These are phyloP conservation scores for Phyllotis vaccarum DNA, from an alignment of 2,797 vertebrate species.

Conservation along the genomic window DNA sequence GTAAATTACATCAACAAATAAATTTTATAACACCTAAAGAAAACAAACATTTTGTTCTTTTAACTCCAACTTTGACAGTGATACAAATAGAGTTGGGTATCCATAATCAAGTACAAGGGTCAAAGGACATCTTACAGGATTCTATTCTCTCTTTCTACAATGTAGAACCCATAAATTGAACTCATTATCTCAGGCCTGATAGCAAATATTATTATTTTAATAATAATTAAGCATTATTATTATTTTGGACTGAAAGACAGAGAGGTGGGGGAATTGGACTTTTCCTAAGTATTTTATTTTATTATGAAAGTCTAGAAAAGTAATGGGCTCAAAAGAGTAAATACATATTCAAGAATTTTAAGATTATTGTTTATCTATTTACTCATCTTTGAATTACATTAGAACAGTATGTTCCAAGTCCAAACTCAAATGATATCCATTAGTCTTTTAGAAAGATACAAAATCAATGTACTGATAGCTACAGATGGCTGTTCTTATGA, in stretches of 20 bases:
- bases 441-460: not conserved
- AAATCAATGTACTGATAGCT: not conserved
- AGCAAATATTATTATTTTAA: not conserved
- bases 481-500: not conserved
- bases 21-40: not conserved
- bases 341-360: not conserved
- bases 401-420: not conserved
- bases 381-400: not conserved
- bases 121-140: not conserved
- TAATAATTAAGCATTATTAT: not conserved
- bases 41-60: not conserved
- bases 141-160: not conserved
- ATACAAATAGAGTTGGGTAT: not conserved
- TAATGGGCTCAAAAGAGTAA: constrained; percentile 33
- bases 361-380: not conserved
- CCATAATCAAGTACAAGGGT: not conserved
- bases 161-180: not conserved
- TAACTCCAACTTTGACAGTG: not conserved
- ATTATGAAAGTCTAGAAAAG: not conserved
- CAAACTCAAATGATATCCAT: not conserved
- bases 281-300: not conserved
- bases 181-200: not conserved
- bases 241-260: not conserved
- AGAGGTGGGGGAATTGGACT: too few relatives aligned
- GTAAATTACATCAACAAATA: not conserved